Evolutionary conservation across 2,797 vertebrate species (phyloP), one percentile per base, ranked within the genome.

Genomic region (Pangasius sanitwongsei): DNA sequence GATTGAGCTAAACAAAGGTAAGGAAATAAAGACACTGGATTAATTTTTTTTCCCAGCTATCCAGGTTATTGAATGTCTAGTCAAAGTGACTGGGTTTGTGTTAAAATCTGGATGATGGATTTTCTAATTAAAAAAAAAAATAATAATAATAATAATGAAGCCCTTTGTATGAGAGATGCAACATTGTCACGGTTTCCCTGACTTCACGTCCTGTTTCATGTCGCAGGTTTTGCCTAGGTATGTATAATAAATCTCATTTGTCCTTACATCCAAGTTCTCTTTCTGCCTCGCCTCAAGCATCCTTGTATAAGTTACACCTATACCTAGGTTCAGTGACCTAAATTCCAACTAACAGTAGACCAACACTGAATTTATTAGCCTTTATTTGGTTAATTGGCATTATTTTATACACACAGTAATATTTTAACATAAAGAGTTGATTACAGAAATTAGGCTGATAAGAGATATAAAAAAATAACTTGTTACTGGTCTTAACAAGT

Each of bases 1-100:
- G 98, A 94, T 98, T 99, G 95, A 99, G 95, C 98, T 99, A 96
- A 83, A 95, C 94, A 87, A 94, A 93, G 9, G 48, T 20, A 82
- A 25, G 37, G 31, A 85, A 61, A 70, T 7, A 50, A 59, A 75
- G 8, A 50, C 80, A 78, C 3, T 70, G 11, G n/a, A 2, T 55
- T 15, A 53, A 12, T 55, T 55, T 55, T 55, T 15, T 18, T 57
- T 37, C 57, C 41, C 15, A 16, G 4, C 20, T 18, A 72, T 72
- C 31, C 18, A 85, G 28, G 25, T 50, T 20, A 31, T 23, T 67
- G 12, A 53, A 85, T 18, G 23, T 57, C 50, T 55, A 8, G 44
- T 34, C 16, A 80, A 80, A 18, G 28, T 53, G 23, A 78, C 28
- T 2, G 13, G 3, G n/a, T 57, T 23, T 23, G 16, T 31, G 48